A percentile compares a stretch with the other conserved stretches of the same genome.
Conservation (phyloP, 2,888 invertebrate species). For the Litoditis marina region DNA sequence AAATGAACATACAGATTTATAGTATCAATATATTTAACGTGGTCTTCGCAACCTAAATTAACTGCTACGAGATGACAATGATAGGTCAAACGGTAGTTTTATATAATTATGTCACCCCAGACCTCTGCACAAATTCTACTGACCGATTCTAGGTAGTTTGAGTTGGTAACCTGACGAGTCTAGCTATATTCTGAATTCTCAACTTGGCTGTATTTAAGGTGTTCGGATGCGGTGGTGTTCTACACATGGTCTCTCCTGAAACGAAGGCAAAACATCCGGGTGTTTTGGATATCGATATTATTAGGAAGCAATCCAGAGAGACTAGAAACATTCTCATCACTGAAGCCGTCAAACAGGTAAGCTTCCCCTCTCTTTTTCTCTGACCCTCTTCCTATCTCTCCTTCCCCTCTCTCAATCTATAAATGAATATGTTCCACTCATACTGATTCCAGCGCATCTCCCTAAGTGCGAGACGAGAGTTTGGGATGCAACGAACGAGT, state of each 20-base stretch:
- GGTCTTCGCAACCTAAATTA: no score
- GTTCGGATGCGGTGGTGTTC: constrained; percentile 39
- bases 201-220: constrained; percentile 32
- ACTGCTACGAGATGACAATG: no score
- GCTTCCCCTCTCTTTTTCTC: not conserved
- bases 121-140: no score
- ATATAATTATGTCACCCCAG: no score
- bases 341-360: constrained; percentile 28
- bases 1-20: no score
- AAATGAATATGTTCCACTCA: not conserved
- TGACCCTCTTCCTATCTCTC: not conserved
- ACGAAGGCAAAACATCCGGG: constrained; percentile 26
- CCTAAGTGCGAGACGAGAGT: constrained; percentile 22
- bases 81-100: no score
- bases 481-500: constrained; percentile 38
- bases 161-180: no score
- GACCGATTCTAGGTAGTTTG: no score
- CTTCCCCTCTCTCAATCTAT: not conserved
- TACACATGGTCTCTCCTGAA: constrained; percentile 37
- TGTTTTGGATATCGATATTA: constrained; percentile 33
- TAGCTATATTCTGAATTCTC: no score
- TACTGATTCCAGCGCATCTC: constrained; percentile 31
- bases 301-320: constrained; percentile 26
- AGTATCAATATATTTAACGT: no score
- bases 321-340: constrained; percentile 46